phyloP scores from a whole-genome alignment of 2,888 invertebrate genomes.

The Oligia strigilis region DNA sequence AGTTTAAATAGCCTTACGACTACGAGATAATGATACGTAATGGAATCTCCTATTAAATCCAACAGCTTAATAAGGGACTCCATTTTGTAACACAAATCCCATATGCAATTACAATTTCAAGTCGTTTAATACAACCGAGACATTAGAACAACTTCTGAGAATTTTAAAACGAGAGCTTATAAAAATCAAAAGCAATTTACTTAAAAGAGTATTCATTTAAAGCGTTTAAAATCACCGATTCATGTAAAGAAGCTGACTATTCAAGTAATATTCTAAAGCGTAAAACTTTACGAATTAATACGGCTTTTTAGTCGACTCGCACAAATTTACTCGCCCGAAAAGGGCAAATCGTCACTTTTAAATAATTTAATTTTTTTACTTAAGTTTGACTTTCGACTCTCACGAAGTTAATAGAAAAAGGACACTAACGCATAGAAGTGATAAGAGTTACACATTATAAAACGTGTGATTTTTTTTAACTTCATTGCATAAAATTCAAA shows the following conservation, averaged over 20 bases:
- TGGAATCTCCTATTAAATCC: conserved; percentile 26
- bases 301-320: not conserved
- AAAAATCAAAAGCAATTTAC: conserved; percentile 45
- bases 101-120: conserved; percentile 34
- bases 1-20: conserved; percentile 20
- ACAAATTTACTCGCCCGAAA: not conserved
- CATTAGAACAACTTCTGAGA: conserved; percentile 28
- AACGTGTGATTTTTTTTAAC: not conserved
- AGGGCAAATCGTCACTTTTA: too few species aligned
- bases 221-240: conserved; percentile 43
- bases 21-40: conserved; percentile 32
- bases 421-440: not conserved
- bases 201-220: conserved; percentile 35
- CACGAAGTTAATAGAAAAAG: not conserved
- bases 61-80: conserved; percentile 28
- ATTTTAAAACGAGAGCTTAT: conserved; percentile 27
- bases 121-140: conserved; percentile 18
- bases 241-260: conserved; percentile 38
- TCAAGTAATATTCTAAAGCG: conserved; percentile 40
- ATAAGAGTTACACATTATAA: not conserved
- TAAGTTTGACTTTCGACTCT: too few species aligned
- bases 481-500: not conserved
- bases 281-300: conserved; percentile 56
- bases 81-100: conserved; percentile 37
- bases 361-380: too few species aligned